Evolutionary conservation across 2,797 vertebrate species (phyloP).

Genomic region (Enteromius fasciolatus): DNA sequence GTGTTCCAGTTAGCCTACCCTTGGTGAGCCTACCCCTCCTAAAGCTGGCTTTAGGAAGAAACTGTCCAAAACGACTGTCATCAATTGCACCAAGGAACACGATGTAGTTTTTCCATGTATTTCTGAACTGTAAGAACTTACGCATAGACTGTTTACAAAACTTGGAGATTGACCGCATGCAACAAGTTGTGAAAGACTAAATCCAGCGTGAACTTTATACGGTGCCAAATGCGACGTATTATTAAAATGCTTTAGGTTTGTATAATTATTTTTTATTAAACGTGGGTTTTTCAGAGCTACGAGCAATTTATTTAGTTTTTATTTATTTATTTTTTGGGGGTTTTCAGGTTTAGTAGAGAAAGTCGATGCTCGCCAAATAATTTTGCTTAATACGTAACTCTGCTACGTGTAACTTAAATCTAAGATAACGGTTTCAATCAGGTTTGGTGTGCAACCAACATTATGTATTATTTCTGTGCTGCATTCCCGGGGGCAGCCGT

Average conservation of each 20-base stretch:
- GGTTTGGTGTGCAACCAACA: not conserved
- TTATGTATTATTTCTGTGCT: not conserved
- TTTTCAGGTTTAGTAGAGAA: not conserved
- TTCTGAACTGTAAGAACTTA: not conserved
- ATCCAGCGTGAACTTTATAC: not conserved
- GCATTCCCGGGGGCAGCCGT: slow-evolving; percentile 74
- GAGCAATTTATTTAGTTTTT: not conserved
- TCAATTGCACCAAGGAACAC: not conserved
- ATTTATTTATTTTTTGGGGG: not conserved
- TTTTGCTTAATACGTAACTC: not conserved
- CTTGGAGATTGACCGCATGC: slow-evolving; percentile 1
- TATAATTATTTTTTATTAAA: not conserved
- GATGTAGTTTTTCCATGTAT: not conserved
- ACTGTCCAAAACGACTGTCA: not conserved
- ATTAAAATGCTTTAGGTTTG: not conserved
- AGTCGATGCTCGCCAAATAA: not conserved
- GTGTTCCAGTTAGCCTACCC: not conserved
- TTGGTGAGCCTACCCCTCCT: not conserved
- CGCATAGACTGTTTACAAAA: not conserved
- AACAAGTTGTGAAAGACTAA: slow-evolving; percentile 10
- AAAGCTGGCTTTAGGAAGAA: not conserved
- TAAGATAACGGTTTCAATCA: not conserved
- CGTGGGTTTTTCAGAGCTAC: not conserved
- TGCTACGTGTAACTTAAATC: not conserved
- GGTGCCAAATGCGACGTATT: not conserved